phyloP scores from a whole-genome alignment of 2,888 invertebrate genomes.

The Cephus rjabovi region DNA sequence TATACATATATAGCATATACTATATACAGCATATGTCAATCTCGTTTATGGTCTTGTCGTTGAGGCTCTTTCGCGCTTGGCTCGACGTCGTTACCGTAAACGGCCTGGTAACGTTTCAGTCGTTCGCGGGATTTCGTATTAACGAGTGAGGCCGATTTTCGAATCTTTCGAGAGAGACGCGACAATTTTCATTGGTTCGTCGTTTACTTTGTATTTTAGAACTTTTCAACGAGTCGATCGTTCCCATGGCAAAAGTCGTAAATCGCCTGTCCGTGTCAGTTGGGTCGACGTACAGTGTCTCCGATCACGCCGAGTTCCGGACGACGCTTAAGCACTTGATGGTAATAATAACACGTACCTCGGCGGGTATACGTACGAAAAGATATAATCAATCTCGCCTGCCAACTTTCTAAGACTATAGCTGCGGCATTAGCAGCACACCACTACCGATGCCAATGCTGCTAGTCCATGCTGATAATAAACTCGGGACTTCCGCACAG shows the following conservation, averaged over 20 bases:
- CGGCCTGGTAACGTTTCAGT: not conserved
- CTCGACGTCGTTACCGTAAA: not conserved
- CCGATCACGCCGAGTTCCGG: not conserved
- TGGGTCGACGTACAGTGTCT: not conserved
- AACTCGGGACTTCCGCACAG: conserved; percentile 20
- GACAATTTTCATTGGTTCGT: not conserved
- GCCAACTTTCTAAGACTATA: conserved; percentile 4
- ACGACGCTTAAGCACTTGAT: not conserved
- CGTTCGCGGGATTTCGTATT: not conserved
- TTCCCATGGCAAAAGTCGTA: not conserved
- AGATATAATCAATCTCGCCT: conserved; percentile 2
- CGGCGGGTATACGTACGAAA: not conserved
- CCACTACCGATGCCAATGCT: not conserved
- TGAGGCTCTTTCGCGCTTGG: not conserved
- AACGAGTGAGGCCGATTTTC: not conserved
- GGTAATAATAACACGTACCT: not conserved
- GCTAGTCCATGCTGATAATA: conserved; percentile 12
- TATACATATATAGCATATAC: not conserved
- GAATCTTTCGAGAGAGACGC: not conserved
- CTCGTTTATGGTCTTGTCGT: not conserved
- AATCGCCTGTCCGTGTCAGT: not conserved
- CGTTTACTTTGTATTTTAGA: not conserved
- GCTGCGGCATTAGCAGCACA: not conserved
- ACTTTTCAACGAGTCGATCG: not conserved
- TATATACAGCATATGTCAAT: not conserved